Conservation (phyloP, 2,888 invertebrate species). For the Zelleria hepariella region DNA sequence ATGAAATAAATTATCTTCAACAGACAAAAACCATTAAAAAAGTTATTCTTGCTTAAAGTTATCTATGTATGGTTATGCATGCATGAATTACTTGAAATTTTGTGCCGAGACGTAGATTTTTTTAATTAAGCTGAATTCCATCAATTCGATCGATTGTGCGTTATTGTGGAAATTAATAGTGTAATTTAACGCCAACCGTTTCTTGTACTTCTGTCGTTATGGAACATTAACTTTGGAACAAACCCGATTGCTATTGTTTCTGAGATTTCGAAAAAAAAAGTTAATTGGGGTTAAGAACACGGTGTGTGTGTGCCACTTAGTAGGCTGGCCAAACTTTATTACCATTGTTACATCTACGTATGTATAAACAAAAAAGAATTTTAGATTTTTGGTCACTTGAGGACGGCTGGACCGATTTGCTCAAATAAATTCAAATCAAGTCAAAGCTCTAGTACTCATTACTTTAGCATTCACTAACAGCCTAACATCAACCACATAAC, state of each 20-base stretch:
- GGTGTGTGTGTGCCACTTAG: not conserved
- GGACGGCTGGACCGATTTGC: no score
- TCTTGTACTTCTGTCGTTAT: not conserved
- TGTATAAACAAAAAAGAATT: no score
- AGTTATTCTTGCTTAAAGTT: no score
- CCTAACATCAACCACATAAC: no score
- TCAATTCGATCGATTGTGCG: not conserved
- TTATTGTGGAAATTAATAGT: constrained; percentile 21
- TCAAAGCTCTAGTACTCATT: no score
- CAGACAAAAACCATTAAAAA: no score
- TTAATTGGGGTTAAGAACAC: constrained; percentile 1
- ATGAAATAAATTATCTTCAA: no score
- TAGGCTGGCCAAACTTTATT: not conserved
- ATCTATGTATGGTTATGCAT: no score
- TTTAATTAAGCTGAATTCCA: not conserved
- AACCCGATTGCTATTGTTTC: constrained; percentile 6
- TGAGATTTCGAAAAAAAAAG: constrained; percentile 1
- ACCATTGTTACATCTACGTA: not conserved
- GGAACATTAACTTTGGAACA: constrained; percentile 5
- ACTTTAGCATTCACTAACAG: no score
- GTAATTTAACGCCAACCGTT: constrained; percentile 21
- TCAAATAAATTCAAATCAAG: no score
- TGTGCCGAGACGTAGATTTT: not conserved
- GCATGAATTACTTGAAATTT: no score
- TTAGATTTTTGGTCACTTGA: no score